phyloP scores from a whole-genome alignment of 2,113 vertebrate species.

The Clarias macrocephalus region DNA sequence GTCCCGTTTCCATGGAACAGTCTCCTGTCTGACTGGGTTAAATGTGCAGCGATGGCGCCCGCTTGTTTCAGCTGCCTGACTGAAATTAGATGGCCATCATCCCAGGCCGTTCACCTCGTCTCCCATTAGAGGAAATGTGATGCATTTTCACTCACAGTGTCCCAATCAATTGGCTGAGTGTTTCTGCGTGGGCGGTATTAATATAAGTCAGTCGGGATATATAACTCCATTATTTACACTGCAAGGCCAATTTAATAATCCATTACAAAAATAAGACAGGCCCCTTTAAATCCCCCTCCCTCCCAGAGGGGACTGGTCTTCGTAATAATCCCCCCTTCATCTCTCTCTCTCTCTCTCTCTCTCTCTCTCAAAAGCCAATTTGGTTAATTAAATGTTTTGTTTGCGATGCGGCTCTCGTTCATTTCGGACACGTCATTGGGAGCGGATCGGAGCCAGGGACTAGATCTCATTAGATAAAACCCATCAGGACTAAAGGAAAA shows the following conservation, averaged over 20 bases:
- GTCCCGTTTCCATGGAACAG: not conserved
- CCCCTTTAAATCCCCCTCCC: constrained; percentile 77
- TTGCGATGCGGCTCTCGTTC: constrained; percentile 99
- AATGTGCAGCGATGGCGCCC: constrained; percentile 41
- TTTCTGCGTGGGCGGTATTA: constrained; percentile 58
- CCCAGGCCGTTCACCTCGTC: constrained; percentile 55
- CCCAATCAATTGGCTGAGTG: constrained; percentile 62
- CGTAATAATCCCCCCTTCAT: constrained; percentile 75
- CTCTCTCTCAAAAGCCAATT: constrained; percentile 96
- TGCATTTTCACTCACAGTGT: constrained; percentile 53
- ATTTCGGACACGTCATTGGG: constrained; percentile 98
- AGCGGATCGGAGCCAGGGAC: constrained; percentile 97
- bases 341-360: constrained; percentile 73
- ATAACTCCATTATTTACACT: constrained; percentile 63
- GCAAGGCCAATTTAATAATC: constrained; percentile 62
- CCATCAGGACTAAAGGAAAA: constrained; percentile 99
- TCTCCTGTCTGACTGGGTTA: constrained; percentile 26
- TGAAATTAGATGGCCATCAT: constrained; percentile 58
- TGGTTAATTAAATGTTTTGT: constrained; percentile 99
- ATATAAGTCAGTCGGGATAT: constrained; percentile 58
- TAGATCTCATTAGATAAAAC: constrained; percentile 99
- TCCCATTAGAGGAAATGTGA: constrained; percentile 63
- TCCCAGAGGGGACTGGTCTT: constrained; percentile 72
- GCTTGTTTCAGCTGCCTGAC: constrained; percentile 47
- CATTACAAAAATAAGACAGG: constrained; percentile 69